These are phyloP conservation scores for Pegoplata infirma DNA, from an alignment of 2,888 invertebrate genomes.

Conservation along the genomic window DNA sequence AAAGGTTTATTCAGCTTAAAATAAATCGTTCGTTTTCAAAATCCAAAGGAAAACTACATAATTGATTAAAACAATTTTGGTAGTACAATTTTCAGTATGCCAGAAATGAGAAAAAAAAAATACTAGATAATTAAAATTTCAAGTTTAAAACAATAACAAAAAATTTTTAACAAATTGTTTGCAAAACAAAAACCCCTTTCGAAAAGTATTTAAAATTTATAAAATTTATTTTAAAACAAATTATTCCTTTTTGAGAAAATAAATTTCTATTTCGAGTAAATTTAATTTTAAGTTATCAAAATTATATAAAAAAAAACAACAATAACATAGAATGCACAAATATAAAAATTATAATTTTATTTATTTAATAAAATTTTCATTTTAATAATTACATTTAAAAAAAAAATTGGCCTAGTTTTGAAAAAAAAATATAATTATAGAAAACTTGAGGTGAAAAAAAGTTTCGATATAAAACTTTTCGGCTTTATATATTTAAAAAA, in stretches of 20 bases:
- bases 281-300: not conserved
- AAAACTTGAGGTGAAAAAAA: conserved; percentile 57
- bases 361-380: conserved; percentile 13
- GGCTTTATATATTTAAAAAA: conserved; percentile 62
- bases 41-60: no score
- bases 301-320: conserved; percentile 40
- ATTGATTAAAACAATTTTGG: no score
- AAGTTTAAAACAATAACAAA: not conserved
- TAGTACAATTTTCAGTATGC: no score
- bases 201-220: not conserved
- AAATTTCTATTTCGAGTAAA: conserved; percentile 16
- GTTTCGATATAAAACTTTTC: conserved; percentile 68
- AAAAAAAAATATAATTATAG: conserved; percentile 24
- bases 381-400: conserved; percentile 31
- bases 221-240: not conserved
- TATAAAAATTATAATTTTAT: conserved; percentile 27
- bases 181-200: not conserved
- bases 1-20: no score
- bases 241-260: conserved; percentile 9
- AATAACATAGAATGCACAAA: conserved; percentile 67
- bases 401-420: conserved; percentile 49
- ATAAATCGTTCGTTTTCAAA: no score
- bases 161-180: not conserved
- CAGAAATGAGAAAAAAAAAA: no score
- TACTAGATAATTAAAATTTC: no score